These are phyloP conservation scores for Uria lomvia DNA, from an alignment of 2,113 vertebrate species.

Conservation along the genomic window DNA sequence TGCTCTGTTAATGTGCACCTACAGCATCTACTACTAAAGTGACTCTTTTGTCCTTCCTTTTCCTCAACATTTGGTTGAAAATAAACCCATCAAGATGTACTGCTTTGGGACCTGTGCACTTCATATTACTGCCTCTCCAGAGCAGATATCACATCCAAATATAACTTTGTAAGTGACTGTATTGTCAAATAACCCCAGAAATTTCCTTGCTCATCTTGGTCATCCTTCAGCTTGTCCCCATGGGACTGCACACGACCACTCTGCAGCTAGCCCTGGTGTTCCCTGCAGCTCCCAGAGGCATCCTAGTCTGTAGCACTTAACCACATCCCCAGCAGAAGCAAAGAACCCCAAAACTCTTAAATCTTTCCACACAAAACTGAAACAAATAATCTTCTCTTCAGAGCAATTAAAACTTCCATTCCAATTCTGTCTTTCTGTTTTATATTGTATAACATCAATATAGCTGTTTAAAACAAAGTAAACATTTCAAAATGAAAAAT, in stretches of 20 bases:
- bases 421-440: neutral
- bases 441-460: neutral
- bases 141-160: neutral
- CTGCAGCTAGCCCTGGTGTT: neutral
- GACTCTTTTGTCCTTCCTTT: neutral
- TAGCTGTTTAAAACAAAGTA: neutral
- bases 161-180: neutral
- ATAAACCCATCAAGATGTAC: neutral
- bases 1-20: accelerated
- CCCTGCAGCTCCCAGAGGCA: neutral
- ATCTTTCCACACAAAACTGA: neutral
- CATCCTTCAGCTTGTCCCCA: neutral
- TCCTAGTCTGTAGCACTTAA: accelerated
- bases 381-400: neutral
- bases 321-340: neutral
- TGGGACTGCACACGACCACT: accelerated
- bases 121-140: neutral
- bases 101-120: neutral
- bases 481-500: neutral
- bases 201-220: neutral
- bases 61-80: neutral
- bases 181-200: accelerated
- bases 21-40: neutral
- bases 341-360: neutral
- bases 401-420: neutral